These are phyloP conservation scores for Phenganax subtilis DNA, from an alignment of 92 coral and sea anemone genomes.

Conservation along the genomic window DNA sequence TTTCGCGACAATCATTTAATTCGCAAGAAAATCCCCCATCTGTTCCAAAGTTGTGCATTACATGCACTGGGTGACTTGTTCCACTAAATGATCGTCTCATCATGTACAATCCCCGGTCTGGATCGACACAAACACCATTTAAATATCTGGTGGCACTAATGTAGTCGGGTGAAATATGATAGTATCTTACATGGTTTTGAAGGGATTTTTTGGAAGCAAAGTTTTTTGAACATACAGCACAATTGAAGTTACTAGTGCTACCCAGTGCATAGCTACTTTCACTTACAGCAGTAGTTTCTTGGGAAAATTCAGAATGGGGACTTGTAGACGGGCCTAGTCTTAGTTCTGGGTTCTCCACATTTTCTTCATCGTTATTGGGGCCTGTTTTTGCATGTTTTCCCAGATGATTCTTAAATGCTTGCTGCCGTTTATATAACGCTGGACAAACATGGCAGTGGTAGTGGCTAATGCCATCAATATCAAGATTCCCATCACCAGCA, in stretches of 20 bases:
- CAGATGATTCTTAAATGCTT: conserved; percentile 21
- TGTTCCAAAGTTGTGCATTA: conserved; percentile 4
- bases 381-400: conserved; percentile 19
- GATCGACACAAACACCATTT: conserved; percentile 49
- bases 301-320: background rate
- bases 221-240: conserved; percentile 38
- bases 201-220: conserved; percentile 45
- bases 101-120: conserved; percentile 46
- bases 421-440: conserved; percentile 21
- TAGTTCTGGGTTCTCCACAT: background rate
- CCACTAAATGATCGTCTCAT: conserved; percentile 52
- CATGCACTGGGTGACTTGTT: conserved; percentile 46
- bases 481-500: background rate
- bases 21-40: conserved; percentile 37
- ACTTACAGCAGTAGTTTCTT: conserved; percentile 1
- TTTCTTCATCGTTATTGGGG: background rate
- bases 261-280: background rate
- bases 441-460: conserved; percentile 45
- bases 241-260: background rate
- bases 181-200: conserved; percentile 44
- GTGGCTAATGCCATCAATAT: conserved; percentile 31
- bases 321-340: background rate
- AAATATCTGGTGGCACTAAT: conserved; percentile 40
- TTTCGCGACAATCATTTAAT: conserved; percentile 46
- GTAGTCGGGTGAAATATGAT: conserved; percentile 41